Evolutionary conservation across 2,113 vertebrate species (phyloP).

Genomic region (Platysteira castanea): DNA sequence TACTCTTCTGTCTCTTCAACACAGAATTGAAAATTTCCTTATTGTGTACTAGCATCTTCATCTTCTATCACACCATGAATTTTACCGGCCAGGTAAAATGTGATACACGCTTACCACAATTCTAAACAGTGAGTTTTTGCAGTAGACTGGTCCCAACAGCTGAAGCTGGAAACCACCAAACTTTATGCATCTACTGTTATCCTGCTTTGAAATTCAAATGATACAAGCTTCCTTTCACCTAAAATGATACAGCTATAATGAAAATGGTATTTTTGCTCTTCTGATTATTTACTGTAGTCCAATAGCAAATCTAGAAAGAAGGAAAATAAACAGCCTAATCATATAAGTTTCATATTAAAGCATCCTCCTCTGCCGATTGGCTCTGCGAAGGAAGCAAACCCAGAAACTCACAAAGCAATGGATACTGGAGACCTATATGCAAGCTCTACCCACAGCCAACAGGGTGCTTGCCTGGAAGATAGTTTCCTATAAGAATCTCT

Average conservation of each 20-base stretch:
- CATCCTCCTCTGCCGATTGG: not conserved
- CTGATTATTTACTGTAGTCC: not conserved
- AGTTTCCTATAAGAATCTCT: not conserved
- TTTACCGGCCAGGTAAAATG: not conserved
- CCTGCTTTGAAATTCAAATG: not conserved
- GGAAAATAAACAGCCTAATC: not conserved
- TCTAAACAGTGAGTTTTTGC: not conserved
- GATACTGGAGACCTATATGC: not conserved
- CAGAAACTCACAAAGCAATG: not conserved
- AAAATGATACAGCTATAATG: not conserved
- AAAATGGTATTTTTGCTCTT: not conserved
- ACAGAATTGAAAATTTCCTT: not conserved
- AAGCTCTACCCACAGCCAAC: not conserved
- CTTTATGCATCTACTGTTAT: not conserved
- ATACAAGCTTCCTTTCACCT: not conserved
- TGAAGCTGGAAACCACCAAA: not conserved
- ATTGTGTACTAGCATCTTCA: not conserved
- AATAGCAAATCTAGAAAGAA: not conserved
- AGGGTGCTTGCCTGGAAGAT: rapidly evolving
- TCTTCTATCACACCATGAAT: not conserved
- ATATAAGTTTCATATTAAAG: not conserved
- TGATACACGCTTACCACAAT: not conserved
- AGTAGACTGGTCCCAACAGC: not conserved
- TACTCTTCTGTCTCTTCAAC: not conserved
- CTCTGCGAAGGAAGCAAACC: not conserved